A percentile compares a stretch with the other conserved stretches of the same genome.
These are phyloP conservation scores for Drosophila willistoni DNA, from an alignment of 1,140 invertebrate genomes.

Conservation along the genomic window DNA sequence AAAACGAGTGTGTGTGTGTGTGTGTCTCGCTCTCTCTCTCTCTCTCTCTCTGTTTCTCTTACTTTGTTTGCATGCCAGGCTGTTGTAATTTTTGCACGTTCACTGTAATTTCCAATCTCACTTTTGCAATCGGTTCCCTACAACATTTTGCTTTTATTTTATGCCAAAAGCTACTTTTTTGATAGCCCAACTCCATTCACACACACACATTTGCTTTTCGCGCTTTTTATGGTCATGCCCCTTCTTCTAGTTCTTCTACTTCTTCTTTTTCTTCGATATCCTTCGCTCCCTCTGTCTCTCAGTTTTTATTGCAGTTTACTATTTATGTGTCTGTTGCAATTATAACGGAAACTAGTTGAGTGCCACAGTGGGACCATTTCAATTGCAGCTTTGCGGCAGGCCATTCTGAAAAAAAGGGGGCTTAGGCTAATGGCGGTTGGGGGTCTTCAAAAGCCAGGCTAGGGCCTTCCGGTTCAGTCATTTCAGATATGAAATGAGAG, in stretches of 20 bases:
- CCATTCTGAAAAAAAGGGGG: neutral
- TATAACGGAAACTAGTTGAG: conserved; percentile 80
- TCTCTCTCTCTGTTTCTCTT: neutral
- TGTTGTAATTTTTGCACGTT: conserved; percentile 79
- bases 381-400: neutral
- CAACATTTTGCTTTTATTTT: conserved; percentile 82
- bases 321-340: conserved; percentile 83
- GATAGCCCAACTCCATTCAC: conserved; percentile 46
- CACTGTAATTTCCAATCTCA: conserved; percentile 81
- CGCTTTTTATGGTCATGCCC: conserved; percentile 17
- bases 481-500: too few species aligned
- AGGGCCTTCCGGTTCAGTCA: too few species aligned
- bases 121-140: conserved; percentile 75
- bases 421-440: too few species aligned
- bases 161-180: conserved; percentile 72
- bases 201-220: conserved; percentile 11
- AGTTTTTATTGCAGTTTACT: conserved; percentile 72
- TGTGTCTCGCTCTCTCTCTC: neutral
- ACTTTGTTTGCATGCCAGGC: conserved; percentile 62
- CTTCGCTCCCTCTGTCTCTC: conserved; percentile 1
- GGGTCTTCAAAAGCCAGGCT: too few species aligned
- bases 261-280: neutral
- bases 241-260: neutral
- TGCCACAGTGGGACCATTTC: conserved; percentile 68
- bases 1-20: conserved; percentile 3